Percentiles rank a stretch among this genome's conserved stretches.
These are phyloP conservation scores for Bruchidius siliquastri DNA, from an alignment of 2,888 invertebrate genomes.

Conservation along the genomic window DNA sequence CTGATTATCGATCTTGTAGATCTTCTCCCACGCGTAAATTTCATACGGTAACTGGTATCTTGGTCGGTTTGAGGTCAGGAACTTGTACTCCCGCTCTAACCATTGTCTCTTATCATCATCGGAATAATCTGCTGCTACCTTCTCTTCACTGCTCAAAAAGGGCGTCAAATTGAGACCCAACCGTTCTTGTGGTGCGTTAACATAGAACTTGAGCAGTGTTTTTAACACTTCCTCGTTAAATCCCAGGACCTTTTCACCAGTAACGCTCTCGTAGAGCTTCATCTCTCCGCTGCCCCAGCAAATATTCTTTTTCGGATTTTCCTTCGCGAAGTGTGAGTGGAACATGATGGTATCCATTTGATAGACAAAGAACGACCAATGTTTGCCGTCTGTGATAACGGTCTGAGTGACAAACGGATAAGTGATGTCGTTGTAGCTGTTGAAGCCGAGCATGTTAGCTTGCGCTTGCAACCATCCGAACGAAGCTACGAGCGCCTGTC, in stretches of 20 bases:
- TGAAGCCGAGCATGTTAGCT: conserved; percentile 84
- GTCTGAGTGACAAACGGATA: conserved; percentile 89
- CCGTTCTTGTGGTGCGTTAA: conserved; percentile 62
- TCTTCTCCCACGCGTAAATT: conserved; percentile 74
- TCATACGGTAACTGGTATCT: conserved; percentile 62
- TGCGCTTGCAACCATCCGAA: conserved; percentile 77
- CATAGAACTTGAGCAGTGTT: conserved; percentile 68
- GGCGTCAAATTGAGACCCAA: conserved; percentile 65
- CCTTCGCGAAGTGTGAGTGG: conserved; percentile 57
- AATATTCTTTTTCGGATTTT: conserved; percentile 69
- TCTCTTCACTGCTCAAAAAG: conserved; percentile 59
- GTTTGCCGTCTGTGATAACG: conserved; percentile 80
- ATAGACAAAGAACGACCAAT: conserved; percentile 83
- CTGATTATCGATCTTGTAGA: conserved; percentile 70
- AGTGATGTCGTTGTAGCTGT: conserved; percentile 82
- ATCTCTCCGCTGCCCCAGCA: conserved; percentile 73
- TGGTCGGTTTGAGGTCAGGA: conserved; percentile 64
- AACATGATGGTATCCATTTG: conserved; percentile 83
- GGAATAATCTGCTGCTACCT: conserved; percentile 62
- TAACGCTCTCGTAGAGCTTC: conserved; percentile 69
- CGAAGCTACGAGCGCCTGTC: conserved; percentile 72
- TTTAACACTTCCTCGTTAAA: conserved; percentile 77
- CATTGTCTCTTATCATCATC: conserved; percentile 65
- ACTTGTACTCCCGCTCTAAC: conserved; percentile 65
- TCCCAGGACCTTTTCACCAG: conserved; percentile 67